Conservation (phyloP, 2,797 vertebrate genomes). For the Sebastiscus albofasciatus region DNA sequence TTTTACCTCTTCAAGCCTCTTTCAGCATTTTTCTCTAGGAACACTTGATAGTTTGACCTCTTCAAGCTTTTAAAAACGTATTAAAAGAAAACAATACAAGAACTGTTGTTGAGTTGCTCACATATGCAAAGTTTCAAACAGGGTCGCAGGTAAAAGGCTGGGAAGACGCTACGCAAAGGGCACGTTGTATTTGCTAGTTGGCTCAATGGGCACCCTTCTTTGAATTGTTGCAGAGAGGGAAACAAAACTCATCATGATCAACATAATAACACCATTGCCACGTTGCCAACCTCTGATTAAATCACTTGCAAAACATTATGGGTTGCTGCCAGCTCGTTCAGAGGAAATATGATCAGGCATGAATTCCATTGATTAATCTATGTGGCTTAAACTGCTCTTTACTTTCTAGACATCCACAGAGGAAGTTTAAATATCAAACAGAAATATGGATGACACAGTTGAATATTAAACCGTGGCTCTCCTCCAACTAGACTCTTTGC, state of each 20-base stretch:
- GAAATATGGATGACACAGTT: slow-evolving; percentile 67
- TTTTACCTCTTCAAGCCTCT: too few relatives aligned
- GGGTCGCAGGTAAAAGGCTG: not conserved
- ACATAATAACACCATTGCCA: slow-evolving; percentile 55
- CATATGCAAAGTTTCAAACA: not conserved
- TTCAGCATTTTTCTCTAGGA: not conserved
- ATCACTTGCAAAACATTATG: slow-evolving; percentile 56
- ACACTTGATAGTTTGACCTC: not conserved
- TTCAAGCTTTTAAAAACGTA: not conserved
- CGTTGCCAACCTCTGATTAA: slow-evolving; percentile 43
- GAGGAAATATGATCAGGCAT: slow-evolving; percentile 54
- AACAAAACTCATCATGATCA: slow-evolving; percentile 51
- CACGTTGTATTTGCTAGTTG: slow-evolving; percentile 11
- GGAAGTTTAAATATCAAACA: slow-evolving; percentile 72
- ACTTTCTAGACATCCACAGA: slow-evolving; percentile 55
- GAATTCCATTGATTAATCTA: slow-evolving; percentile 68
- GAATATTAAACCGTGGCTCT: slow-evolving; percentile 60
- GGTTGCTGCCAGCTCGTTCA: slow-evolving; percentile 41
- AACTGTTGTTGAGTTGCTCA: not conserved
- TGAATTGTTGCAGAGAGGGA: slow-evolving; percentile 26
- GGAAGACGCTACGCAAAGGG: not conserved
- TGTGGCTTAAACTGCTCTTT: slow-evolving; percentile 59
- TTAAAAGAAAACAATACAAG: not conserved
- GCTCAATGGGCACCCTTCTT: slow-evolving; percentile 23
- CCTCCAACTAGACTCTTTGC: slow-evolving; percentile 44